Evolutionary conservation across 2,797 vertebrate species (phyloP).

Genomic region (Sylvilagus floridanus): DNA sequence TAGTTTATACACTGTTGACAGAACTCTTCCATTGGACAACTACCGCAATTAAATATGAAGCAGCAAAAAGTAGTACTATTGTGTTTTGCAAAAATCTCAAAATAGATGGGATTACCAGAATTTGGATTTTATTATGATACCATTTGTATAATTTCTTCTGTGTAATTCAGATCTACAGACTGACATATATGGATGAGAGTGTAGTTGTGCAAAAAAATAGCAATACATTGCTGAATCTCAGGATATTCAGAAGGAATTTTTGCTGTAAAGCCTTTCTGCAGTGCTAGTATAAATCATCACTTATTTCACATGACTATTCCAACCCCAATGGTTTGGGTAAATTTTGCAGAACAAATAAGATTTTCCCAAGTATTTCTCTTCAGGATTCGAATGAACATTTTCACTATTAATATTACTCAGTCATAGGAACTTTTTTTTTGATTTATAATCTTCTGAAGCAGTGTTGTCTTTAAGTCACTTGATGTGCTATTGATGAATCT

Average conservation of each 20-base stretch:
- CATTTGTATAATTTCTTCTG: background rate
- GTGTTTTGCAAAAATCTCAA: constrained; percentile 5
- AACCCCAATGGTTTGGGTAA: background rate
- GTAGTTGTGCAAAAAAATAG: background rate
- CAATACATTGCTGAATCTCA: background rate
- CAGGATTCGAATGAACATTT: background rate
- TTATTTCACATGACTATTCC: constrained; percentile 9
- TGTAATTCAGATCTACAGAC: background rate
- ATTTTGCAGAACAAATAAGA: background rate
- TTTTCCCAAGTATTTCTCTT: constrained; percentile 20
- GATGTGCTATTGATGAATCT: background rate
- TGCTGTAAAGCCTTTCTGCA: background rate
- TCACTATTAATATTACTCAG: background rate
- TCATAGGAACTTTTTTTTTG: background rate
- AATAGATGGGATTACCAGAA: background rate
- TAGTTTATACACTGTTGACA: constrained; percentile 18
- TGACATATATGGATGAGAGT: background rate
- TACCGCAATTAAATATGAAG: background rate
- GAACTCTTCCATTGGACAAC: constrained; percentile 10
- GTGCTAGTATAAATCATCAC: background rate
- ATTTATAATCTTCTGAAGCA: background rate
- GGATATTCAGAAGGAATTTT: constrained; percentile 17
- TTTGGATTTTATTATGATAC: constrained; percentile 4
- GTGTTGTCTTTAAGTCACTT: background rate
- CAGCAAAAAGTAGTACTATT: background rate